Evolutionary conservation across 2,113 vertebrate species (phyloP).

Genomic region (Nestor notabilis): DNA sequence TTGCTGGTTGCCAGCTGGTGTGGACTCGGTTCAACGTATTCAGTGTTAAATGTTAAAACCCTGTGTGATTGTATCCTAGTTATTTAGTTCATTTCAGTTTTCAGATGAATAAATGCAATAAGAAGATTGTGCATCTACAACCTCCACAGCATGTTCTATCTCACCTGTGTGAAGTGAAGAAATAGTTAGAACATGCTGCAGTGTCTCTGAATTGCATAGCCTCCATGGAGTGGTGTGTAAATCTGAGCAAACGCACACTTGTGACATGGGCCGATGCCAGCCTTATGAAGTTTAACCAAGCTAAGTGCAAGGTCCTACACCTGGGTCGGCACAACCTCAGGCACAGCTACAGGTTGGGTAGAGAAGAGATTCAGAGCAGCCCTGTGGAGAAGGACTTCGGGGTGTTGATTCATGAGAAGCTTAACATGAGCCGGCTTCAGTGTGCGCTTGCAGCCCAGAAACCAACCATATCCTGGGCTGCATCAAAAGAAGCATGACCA

Average conservation of each 20-base stretch:
- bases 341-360: no score
- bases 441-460: no score
- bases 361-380: no score
- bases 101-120: constrained; percentile 47
- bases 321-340: no score
- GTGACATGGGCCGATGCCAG: no score
- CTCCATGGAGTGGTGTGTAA: neutral
- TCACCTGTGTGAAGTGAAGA: constrained; percentile 15
- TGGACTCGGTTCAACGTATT: constrained; percentile 51
- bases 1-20: constrained; percentile 37
- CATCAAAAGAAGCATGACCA: no score
- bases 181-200: neutral
- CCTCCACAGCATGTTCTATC: neutral
- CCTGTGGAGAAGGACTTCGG: no score
- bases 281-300: no score
- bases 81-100: constrained; percentile 39
- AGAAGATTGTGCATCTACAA: constrained; percentile 33
- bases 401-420: no score
- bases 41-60: constrained; percentile 49
- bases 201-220: neutral
- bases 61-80: constrained; percentile 18
- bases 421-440: no score
- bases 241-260: neutral
- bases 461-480: no score
- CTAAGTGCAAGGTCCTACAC: no score